Conservation (phyloP, 2,797 vertebrate genomes). For the Galago senegalensis region DNA sequence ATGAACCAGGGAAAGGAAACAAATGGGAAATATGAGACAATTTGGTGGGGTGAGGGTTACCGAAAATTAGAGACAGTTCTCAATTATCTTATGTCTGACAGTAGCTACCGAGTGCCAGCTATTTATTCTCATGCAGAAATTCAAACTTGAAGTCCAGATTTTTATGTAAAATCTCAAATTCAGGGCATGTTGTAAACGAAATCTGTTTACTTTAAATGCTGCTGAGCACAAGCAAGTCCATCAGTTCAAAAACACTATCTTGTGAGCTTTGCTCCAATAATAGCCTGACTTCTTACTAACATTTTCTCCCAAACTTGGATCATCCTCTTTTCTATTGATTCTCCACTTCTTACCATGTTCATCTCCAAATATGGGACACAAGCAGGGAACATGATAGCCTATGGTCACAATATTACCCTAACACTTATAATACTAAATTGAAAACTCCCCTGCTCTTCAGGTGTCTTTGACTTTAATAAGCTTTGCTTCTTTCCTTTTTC, state of each 20-base stretch:
- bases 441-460: background rate
- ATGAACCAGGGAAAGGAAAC: background rate
- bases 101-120: background rate
- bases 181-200: background rate
- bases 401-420: background rate
- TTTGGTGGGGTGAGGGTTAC: background rate
- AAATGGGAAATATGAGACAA: background rate
- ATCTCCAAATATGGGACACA: background rate
- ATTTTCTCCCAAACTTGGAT: background rate
- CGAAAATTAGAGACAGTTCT: background rate
- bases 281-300: background rate
- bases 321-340: background rate
- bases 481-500: background rate
- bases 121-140: background rate
- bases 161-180: background rate
- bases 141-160: background rate
- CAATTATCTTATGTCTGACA: background rate
- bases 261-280: background rate
- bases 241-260: background rate
- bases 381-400: background rate
- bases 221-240: background rate
- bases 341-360: background rate
- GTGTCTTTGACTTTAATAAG: background rate
- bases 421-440: background rate
- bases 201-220: background rate